Percentiles rank a stretch among this genome's conserved stretches.
These are phyloP conservation scores for Acestrorhynchus altus DNA, from an alignment of 2,797 vertebrate genomes.

Conservation along the genomic window DNA sequence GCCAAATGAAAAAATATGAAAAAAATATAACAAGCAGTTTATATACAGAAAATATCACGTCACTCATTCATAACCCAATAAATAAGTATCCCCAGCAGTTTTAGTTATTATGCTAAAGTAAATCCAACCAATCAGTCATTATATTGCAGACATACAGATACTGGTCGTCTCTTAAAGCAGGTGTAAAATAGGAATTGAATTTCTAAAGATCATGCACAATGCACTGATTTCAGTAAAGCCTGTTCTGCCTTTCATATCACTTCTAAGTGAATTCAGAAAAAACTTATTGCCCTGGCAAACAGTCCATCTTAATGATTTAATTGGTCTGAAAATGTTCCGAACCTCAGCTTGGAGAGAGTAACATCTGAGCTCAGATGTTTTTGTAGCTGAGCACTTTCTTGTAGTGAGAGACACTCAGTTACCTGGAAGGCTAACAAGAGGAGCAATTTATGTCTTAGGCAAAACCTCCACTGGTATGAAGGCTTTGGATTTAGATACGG, in stretches of 20 bases:
- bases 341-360: background rate
- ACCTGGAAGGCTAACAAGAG: constrained; percentile 36
- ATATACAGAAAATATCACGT: background rate
- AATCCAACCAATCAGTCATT: background rate
- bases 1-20: too few relatives aligned
- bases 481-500: constrained; percentile 24
- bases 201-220: background rate
- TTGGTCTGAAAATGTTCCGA: constrained; percentile 5
- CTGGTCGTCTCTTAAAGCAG: background rate
- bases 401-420: constrained; percentile 10
- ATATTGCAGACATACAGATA: background rate
- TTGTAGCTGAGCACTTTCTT: constrained; percentile 15
- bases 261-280: background rate
- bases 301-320: background rate
- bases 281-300: background rate
- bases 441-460: constrained; percentile 38
- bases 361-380: constrained; percentile 14
- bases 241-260: background rate
- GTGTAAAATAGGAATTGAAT: background rate
- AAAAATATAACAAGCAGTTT: background rate
- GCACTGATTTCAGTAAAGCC: background rate
- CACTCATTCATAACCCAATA: background rate
- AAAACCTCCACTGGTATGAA: constrained; percentile 13
- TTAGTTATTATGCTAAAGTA: too few relatives aligned
- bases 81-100: too few relatives aligned